Percentiles rank a stretch among this genome's conserved stretches.
Evolutionary conservation across 2,888 invertebrate genomes (phyloP).

Genomic region (Stenichneumon culpator): DNA sequence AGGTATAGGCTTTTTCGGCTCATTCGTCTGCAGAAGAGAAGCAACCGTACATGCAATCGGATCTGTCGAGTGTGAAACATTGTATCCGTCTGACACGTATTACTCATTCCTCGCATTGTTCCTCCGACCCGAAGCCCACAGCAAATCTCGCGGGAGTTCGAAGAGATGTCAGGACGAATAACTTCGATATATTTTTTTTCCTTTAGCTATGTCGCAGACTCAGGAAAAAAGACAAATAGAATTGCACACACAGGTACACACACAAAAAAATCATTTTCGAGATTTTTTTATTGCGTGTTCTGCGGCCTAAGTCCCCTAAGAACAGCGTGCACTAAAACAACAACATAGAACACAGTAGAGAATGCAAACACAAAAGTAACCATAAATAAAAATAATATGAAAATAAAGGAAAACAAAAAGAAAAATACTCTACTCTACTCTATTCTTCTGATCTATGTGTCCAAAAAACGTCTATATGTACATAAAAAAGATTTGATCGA

Average conservation of each 20-base stretch:
- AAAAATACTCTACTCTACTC: neutral
- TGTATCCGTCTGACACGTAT: constrained; percentile 75
- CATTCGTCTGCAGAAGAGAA: constrained; percentile 63
- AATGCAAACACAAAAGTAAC: too few relatives aligned
- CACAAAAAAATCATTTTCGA: neutral
- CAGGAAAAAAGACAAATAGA: constrained; percentile 3
- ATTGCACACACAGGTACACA: neutral
- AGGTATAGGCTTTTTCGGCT: constrained; percentile 42
- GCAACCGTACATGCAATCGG: constrained; percentile 73
- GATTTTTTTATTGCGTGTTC: too few relatives aligned
- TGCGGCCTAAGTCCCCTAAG: too few relatives aligned
- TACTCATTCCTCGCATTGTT: constrained; percentile 48
- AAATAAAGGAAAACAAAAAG: too few relatives aligned
- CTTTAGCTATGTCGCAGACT: constrained; percentile 1
- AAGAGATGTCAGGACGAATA: constrained; percentile 73
- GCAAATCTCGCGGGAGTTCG: constrained; percentile 74
- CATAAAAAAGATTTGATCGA: too few relatives aligned
- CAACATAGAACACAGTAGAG: too few relatives aligned
- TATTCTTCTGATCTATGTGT: too few relatives aligned
- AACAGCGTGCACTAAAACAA: too few relatives aligned
- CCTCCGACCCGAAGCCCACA: constrained; percentile 14
- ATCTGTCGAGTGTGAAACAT: constrained; percentile 80
- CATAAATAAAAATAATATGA: too few relatives aligned
- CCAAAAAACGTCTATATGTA: too few relatives aligned
- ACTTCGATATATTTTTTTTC: constrained; percentile 1